A percentile compares a stretch with the other conserved stretches of the same genome.
phyloP scores from a whole-genome alignment of 2,888 invertebrate genomes.

The Cacoxenus indagator region DNA sequence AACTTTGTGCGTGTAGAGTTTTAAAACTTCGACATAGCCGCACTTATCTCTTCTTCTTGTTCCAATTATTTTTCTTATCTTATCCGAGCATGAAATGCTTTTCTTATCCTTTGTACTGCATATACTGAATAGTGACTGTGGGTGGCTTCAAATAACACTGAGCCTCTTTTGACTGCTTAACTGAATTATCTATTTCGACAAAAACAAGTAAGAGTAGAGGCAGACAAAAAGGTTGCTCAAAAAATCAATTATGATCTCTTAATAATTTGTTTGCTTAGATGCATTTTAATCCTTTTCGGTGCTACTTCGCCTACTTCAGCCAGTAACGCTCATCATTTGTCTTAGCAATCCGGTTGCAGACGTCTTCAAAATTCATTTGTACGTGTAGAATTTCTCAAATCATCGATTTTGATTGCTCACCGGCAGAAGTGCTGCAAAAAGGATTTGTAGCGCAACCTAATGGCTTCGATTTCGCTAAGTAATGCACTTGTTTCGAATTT shows the following conservation, averaged over 20 bases:
- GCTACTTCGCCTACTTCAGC: no score
- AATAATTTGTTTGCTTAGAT: constrained; percentile 42
- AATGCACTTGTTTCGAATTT: constrained; percentile 49
- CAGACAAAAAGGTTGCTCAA: constrained; percentile 41
- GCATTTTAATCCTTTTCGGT: constrained; percentile 49
- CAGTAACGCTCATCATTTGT: neutral
- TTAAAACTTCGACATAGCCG: no score
- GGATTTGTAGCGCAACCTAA: constrained; percentile 15
- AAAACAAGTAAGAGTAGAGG: constrained; percentile 27
- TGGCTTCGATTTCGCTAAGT: constrained; percentile 52
- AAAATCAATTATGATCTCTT: constrained; percentile 27
- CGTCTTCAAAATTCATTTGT: constrained; percentile 43
- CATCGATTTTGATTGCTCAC: constrained; percentile 41
- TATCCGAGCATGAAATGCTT: constrained; percentile 44
- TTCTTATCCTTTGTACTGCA: constrained; percentile 14
- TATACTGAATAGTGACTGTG: constrained; percentile 48
- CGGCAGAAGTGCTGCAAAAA: constrained; percentile 23
- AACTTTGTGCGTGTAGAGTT: no score
- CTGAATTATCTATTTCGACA: neutral
- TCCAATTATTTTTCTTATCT: neutral
- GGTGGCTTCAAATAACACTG: constrained; percentile 55
- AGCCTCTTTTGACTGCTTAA: constrained; percentile 3
- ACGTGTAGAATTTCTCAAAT: constrained; percentile 41
- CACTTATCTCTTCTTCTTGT: neutral
- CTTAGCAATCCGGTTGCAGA: neutral